These are phyloP conservation scores for Danionella dracula DNA, from an alignment of 2,797 vertebrate genomes.

Conservation along the genomic window DNA sequence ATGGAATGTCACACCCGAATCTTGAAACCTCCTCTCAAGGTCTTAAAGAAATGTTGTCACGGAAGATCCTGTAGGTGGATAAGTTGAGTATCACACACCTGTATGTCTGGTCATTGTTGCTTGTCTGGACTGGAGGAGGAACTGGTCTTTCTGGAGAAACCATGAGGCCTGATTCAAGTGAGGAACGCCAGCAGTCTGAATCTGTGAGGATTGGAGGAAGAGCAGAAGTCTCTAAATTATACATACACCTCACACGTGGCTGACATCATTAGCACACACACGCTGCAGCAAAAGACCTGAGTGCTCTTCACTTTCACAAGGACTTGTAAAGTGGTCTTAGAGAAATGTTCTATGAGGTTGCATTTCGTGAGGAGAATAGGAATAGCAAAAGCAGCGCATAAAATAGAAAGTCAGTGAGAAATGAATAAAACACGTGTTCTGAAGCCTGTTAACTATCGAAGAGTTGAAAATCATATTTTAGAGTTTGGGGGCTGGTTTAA, in stretches of 20 bases:
- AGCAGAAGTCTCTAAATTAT: conserved; percentile 6
- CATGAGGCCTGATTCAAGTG: conserved; percentile 55
- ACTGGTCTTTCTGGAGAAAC: conserved; percentile 40
- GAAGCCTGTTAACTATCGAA: background rate
- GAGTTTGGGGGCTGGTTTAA: background rate
- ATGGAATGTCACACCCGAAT: conserved; percentile 33
- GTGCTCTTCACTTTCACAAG: conserved; percentile 9
- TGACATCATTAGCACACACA: conserved; percentile 41
- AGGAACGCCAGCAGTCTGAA: conserved; percentile 56
- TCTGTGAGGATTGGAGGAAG: conserved; percentile 45
- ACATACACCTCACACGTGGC: conserved; percentile 3
- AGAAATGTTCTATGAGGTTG: background rate
- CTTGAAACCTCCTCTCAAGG: background rate
- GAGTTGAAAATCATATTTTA: background rate
- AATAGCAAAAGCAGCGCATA: background rate
- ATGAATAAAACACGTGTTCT: background rate
- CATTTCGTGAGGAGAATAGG: background rate
- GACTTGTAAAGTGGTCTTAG: conserved; percentile 15
- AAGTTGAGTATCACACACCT: conserved; percentile 60
- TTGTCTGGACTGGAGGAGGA: conserved; percentile 45
- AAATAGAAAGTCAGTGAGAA: background rate
- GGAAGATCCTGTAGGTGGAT: background rate
- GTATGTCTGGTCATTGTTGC: conserved; percentile 55
- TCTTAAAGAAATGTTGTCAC: background rate
- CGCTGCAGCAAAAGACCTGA: background rate